Evolutionary conservation across 2,888 invertebrate genomes (phyloP).

Genomic region (Hipparchia semele): DNA sequence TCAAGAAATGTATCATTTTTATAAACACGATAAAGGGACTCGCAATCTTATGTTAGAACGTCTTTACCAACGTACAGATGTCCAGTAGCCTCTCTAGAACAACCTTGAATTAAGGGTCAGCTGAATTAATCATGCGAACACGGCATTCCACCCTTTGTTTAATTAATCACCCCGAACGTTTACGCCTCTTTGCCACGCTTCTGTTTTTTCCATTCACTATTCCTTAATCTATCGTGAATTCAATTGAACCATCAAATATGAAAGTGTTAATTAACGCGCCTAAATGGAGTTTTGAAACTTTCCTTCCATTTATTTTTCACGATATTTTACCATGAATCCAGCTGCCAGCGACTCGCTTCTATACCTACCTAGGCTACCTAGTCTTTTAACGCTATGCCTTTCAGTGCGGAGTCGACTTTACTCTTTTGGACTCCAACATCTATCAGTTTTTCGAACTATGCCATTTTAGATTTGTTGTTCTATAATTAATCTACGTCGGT

Average conservation of each 20-base stretch:
- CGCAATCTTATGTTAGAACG: not conserved
- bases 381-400: no score
- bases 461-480: no score
- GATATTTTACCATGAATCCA: not conserved
- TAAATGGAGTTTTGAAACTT: conserved; percentile 19
- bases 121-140: conserved; percentile 60
- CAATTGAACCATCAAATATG: conserved; percentile 35
- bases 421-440: no score
- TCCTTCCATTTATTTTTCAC: not conserved
- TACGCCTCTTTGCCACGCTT: conserved; percentile 36
- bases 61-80: conserved; percentile 12
- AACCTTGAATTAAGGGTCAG: conserved; percentile 51
- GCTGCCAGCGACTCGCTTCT: no score
- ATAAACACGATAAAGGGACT: no score
- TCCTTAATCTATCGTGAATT: conserved; percentile 32
- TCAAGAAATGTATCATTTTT: no score
- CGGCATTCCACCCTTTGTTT: conserved; percentile 44
- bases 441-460: no score
- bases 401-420: no score
- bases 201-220: conserved; percentile 36
- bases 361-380: no score
- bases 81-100: conserved; percentile 30
- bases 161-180: conserved; percentile 46
- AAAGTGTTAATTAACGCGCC: conserved; percentile 25
- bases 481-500: no score